phyloP scores from a whole-genome alignment of 2,113 vertebrate species.

The Lucifuga dentata region DNA sequence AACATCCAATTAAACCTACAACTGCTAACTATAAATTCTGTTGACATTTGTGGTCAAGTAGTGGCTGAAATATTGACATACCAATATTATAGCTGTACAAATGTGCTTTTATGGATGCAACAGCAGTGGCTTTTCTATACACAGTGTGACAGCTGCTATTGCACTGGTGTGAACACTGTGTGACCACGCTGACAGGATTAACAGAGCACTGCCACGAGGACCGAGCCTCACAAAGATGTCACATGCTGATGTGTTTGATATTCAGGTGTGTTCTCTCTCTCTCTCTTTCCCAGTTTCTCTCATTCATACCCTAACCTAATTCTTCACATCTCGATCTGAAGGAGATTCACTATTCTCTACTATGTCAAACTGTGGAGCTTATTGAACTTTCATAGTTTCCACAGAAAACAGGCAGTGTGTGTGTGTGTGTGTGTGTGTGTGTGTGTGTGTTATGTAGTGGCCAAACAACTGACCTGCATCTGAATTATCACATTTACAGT shows the following conservation, averaged over 20 bases:
- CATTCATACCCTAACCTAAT: too few species aligned
- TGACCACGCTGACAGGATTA: neutral
- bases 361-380: too few species aligned
- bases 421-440: too few species aligned
- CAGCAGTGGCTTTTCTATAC: constrained; percentile 16
- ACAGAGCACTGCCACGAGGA: constrained; percentile 19
- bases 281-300: neutral
- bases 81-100: constrained; percentile 9
- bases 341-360: too few species aligned
- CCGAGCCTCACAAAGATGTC: constrained; percentile 10
- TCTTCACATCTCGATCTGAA: too few species aligned
- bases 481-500: too few species aligned
- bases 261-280: constrained; percentile 13
- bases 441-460: too few species aligned
- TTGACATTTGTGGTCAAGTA: constrained; percentile 14
- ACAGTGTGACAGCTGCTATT: constrained; percentile 36
- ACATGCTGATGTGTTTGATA: constrained; percentile 29
- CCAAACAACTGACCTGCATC: too few species aligned
- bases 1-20: constrained; percentile 10
- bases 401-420: too few species aligned
- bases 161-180: constrained; percentile 19
- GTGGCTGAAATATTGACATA: constrained; percentile 23
- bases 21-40: constrained; percentile 4
- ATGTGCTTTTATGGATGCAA: constrained; percentile 17
- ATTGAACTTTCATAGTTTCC: too few species aligned